Evolutionary conservation across 2,888 invertebrate genomes (phyloP), one percentile per base, ranked within the genome.

Genomic region (Drosophila rubida): DNA sequence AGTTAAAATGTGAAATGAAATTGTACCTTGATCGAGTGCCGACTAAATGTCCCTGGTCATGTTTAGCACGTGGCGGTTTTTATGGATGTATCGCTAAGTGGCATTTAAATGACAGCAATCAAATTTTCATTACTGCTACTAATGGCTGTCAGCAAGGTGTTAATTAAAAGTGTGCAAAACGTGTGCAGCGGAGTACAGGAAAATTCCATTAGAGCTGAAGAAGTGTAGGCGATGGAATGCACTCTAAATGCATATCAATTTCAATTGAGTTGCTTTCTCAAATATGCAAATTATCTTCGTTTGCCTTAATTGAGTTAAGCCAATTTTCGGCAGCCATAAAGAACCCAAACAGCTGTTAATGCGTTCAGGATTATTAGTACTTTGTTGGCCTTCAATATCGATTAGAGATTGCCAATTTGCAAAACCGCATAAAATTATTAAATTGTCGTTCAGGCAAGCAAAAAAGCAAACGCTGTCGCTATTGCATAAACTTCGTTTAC

Each of bases 71-170:
- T 2, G 2, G 4, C 57, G 9, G 57, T 37, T 85, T 80, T 75
- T 75, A 87, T 81, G 32, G 13, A 54, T 32, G 16, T 14, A 7
- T 42, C 42, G 7, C 16, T 30, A 46, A 30, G 11, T 46, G 25
- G 2, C 0, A 30, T 16, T 30, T 27, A 16, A 46, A 11, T 1
- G 27, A 6, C 5, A 0, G 4, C 9, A 16, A 46, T 16, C 11
- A 44, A 79, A 65, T 60, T 63, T 72, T 64, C 60, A 85, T 73
- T 51, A 71, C 54, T 42, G 44, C n/a, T 7, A 25, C 27, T 64
- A 87, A 79, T 82, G 51, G 35, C 49, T 11, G 61, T 45, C 63
- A 79, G 76, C 76, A 78, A 81, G 14, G 44, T 13, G 64, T 46
- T 59, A 75, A 67, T 75, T 74, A 51, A 51, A 51, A 35, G 23